Evolutionary conservation across 1,140 invertebrate genomes (phyloP).

Genomic region (Cydia pomonella): DNA sequence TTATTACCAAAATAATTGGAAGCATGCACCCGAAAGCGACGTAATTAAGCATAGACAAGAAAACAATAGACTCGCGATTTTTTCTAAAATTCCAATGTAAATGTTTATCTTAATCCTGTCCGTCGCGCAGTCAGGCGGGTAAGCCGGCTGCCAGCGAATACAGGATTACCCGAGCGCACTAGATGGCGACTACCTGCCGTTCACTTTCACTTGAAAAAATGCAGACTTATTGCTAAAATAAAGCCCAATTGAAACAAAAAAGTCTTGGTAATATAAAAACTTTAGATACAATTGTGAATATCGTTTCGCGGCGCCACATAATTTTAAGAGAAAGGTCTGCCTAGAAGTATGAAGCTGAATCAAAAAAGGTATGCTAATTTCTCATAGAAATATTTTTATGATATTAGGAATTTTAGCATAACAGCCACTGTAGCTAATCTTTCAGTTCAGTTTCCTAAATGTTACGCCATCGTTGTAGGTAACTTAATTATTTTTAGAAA

Average conservation of each 20-base stretch:
- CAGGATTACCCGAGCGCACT: background rate
- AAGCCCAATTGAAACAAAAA: background rate
- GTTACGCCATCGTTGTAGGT: no score
- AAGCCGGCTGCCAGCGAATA: background rate
- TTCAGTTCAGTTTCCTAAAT: no score
- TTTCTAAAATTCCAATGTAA: slow-evolving; percentile 7
- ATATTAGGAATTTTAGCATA: no score
- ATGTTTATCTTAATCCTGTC: slow-evolving; percentile 34
- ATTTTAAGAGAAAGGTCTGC: no score
- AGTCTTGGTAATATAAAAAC: background rate
- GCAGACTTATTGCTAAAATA: slow-evolving; percentile 1
- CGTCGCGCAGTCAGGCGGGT: background rate
- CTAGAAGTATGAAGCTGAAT: no score
- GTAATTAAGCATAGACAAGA: background rate
- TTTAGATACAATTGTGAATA: background rate
- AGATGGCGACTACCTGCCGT: slow-evolving; percentile 5
- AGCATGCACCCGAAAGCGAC: background rate
- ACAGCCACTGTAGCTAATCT: no score
- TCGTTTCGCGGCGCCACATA: background rate
- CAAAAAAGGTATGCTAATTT: no score
- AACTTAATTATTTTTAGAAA: no score
- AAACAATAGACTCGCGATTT: slow-evolving; percentile 6
- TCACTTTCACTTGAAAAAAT: slow-evolving; percentile 24
- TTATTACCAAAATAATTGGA: slow-evolving; percentile 6
- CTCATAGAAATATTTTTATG: no score